phyloP scores from a whole-genome alignment of 2,113 vertebrate species.

The Eptatretus burgeri region DNA sequence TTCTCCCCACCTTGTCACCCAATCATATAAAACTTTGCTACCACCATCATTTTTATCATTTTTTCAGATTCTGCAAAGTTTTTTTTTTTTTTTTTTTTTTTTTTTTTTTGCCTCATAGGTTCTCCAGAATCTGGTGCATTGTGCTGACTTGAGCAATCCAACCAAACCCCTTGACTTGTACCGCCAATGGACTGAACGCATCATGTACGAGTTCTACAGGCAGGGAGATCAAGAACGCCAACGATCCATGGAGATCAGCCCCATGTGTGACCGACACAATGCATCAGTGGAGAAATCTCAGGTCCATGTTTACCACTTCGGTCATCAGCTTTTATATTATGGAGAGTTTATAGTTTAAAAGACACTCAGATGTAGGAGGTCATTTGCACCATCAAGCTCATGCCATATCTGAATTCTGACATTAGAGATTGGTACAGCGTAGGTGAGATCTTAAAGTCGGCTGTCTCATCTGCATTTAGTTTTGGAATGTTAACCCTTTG shows the following conservation, averaged over 20 bases:
- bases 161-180: conserved; percentile 58
- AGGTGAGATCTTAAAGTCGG: too few relatives aligned
- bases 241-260: conserved; percentile 64
- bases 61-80: neutral
- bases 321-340: too few relatives aligned
- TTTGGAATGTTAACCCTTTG: too few relatives aligned
- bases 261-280: conserved; percentile 71
- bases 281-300: conserved; percentile 70
- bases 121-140: conserved; percentile 67
- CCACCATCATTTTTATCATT: neutral
- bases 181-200: conserved; percentile 62
- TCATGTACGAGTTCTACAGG: conserved; percentile 69
- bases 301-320: conserved; percentile 15
- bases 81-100: conserved; percentile 2
- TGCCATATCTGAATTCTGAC: too few relatives aligned
- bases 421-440: too few relatives aligned
- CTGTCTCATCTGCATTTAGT: too few relatives aligned
- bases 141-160: conserved; percentile 64
- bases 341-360: too few relatives aligned
- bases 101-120: conserved; percentile 20
- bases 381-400: too few relatives aligned
- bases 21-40: too few relatives aligned
- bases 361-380: too few relatives aligned
- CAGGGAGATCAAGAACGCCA: conserved; percentile 57
- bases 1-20: too few relatives aligned